phyloP scores from a whole-genome alignment of 1,140 invertebrate genomes.

The Sesamia nonagrioides region DNA sequence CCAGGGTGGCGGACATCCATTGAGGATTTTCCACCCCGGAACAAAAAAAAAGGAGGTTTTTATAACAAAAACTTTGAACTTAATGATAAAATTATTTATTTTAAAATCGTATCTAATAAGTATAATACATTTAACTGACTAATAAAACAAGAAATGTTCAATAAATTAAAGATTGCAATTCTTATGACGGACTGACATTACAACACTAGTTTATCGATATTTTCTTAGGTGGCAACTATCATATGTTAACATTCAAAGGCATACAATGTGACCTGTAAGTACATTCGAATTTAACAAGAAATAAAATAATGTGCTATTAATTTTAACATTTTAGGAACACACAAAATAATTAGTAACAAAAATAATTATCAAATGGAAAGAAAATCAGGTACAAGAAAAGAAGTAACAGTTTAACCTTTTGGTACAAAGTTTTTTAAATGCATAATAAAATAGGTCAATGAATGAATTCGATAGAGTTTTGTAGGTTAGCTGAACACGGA shows the following conservation, averaged over 20 bases:
- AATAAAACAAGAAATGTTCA: constrained; percentile 65
- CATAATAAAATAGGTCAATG: constrained; percentile 17
- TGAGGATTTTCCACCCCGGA: too few species aligned
- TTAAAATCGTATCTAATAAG: constrained; percentile 72
- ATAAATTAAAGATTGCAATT: constrained; percentile 65
- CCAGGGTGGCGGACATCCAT: too few species aligned
- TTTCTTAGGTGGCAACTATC: constrained; percentile 39
- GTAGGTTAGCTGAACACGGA: not conserved
- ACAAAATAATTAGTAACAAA: constrained; percentile 13
- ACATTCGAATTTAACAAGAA: constrained; percentile 18
- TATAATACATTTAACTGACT: constrained; percentile 69
- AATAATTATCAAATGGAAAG: not conserved
- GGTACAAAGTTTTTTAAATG: constrained; percentile 49
- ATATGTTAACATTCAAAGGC: constrained; percentile 34
- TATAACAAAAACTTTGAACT: constrained; percentile 41
- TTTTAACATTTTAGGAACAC: constrained; percentile 5
- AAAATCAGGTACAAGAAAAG: constrained; percentile 57
- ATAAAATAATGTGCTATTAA: not conserved
- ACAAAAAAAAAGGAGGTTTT: too few species aligned
- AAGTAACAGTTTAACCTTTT: constrained; percentile 33
- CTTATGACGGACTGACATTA: constrained; percentile 39
- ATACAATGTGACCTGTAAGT: constrained; percentile 38
- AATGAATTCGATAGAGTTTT: constrained; percentile 13
- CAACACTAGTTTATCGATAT: constrained; percentile 42
- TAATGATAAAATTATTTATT: constrained; percentile 70